Conservation (phyloP, 2,797 vertebrate genomes). For the Novumbra hubbsi region DNA sequence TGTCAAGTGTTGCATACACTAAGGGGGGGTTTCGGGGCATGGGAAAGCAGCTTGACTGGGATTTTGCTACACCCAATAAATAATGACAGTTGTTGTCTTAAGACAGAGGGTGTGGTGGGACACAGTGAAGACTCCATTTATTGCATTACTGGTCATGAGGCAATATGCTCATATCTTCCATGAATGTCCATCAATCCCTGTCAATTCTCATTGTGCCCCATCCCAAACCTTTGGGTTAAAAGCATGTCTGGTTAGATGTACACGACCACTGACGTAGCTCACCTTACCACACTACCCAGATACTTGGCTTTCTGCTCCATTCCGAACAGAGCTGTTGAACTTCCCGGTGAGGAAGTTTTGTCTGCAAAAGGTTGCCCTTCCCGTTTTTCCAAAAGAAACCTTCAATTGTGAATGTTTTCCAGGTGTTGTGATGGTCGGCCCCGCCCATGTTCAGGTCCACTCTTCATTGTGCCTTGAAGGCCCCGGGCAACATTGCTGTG, state of each 20-base stretch:
- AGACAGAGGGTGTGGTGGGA: background rate
- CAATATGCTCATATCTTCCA: background rate
- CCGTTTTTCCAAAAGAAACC: conserved; percentile 44
- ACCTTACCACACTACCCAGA: background rate
- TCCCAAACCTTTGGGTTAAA: background rate
- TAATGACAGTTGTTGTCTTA: background rate
- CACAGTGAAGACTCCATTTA: background rate
- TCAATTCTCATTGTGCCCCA: background rate
- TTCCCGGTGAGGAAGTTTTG: conserved; percentile 9
- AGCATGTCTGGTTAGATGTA: background rate
- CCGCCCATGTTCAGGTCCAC: no score
- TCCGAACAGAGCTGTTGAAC: background rate
- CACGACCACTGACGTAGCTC: background rate
- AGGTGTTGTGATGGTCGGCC: background rate
- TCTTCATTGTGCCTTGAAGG: no score
- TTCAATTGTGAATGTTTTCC: conserved; percentile 7
- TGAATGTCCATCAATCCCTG: background rate
- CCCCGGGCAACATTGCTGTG: no score
- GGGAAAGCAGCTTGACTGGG: background rate
- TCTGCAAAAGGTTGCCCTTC: conserved; percentile 46
- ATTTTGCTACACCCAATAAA: background rate
- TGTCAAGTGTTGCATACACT: background rate
- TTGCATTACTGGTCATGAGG: background rate
- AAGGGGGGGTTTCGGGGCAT: background rate
- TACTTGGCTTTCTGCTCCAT: background rate